Evolutionary conservation across 2,113 vertebrate species (phyloP).

Genomic region (Turnix velox): DNA sequence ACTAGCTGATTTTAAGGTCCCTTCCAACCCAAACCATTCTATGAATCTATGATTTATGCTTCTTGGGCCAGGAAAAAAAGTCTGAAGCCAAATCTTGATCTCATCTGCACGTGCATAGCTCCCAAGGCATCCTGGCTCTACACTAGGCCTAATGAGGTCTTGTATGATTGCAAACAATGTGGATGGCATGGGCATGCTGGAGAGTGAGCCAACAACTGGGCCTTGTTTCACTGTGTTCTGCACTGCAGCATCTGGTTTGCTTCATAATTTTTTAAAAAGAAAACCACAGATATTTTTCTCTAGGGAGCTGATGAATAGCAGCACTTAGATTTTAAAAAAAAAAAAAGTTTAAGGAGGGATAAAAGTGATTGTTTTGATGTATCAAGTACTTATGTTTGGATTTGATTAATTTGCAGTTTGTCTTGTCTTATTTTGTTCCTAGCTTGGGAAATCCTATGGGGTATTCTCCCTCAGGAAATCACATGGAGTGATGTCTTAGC

Average conservation of each 20-base stretch:
- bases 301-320: constrained; percentile 17
- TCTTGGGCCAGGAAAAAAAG: not conserved
- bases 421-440: not conserved
- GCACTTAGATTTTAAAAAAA: not conserved
- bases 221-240: not conserved
- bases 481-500: not conserved
- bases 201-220: not conserved
- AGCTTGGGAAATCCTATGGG: not conserved
- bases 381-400: not conserved
- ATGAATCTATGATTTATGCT: too few species aligned
- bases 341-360: not conserved
- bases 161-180: not conserved
- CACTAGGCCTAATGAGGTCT: not conserved
- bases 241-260: constrained; percentile 52
- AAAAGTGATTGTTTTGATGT: not conserved
- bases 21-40: too few species aligned
- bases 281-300: constrained; percentile 24
- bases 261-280: constrained; percentile 28
- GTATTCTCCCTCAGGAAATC: constrained; percentile 29
- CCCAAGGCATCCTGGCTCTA: not conserved
- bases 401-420: constrained; percentile 26
- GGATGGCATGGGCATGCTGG: constrained; percentile 2
- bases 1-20: too few species aligned
- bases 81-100: not conserved
- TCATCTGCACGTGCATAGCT: constrained; percentile 12